Percentiles rank a stretch among this genome's conserved stretches.
Evolutionary conservation across 2,113 vertebrate species (phyloP).

Genomic region (Tachysurus vachellii): DNA sequence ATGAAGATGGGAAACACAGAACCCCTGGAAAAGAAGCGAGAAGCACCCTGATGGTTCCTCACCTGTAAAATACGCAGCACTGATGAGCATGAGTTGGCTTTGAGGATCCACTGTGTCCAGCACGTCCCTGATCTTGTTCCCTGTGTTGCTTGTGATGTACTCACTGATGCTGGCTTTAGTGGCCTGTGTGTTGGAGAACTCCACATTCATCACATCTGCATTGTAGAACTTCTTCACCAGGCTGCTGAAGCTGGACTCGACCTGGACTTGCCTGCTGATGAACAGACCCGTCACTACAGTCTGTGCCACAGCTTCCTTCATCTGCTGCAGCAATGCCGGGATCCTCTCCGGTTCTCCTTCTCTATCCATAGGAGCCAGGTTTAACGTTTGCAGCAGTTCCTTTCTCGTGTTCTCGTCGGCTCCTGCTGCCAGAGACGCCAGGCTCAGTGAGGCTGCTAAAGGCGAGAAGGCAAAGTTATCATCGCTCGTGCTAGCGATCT

Average conservation of each 20-base stretch:
- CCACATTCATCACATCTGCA: constrained; percentile 65
- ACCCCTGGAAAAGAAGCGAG: neutral
- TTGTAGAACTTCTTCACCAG: constrained; percentile 76
- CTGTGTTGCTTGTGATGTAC: constrained; percentile 69
- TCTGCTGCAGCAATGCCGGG: constrained; percentile 70
- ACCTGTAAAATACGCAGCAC: constrained; percentile 79
- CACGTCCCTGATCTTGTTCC: constrained; percentile 69
- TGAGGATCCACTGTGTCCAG: constrained; percentile 70
- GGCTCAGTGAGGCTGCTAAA: constrained; percentile 64
- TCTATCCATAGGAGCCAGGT: constrained; percentile 59
- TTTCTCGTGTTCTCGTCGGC: constrained; percentile 66
- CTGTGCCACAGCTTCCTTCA: constrained; percentile 61
- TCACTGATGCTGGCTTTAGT: constrained; percentile 71
- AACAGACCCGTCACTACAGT: constrained; percentile 74
- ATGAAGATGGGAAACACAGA: neutral
- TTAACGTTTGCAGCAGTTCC: constrained; percentile 73
- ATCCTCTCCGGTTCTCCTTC: constrained; percentile 59
- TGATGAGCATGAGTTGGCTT: constrained; percentile 76
- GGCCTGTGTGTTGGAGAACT: constrained; percentile 64
- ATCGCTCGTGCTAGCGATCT: constrained; percentile 75
- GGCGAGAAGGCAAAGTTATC: constrained; percentile 82
- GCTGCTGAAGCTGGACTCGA: constrained; percentile 69
- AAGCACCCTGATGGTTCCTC: constrained; percentile 37
- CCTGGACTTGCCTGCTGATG: constrained; percentile 63
- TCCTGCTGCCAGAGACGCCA: constrained; percentile 70